Evolutionary conservation across 92 coral and sea anemone genomes (phyloP).

Genomic region (Epizoanthus fatuus): DNA sequence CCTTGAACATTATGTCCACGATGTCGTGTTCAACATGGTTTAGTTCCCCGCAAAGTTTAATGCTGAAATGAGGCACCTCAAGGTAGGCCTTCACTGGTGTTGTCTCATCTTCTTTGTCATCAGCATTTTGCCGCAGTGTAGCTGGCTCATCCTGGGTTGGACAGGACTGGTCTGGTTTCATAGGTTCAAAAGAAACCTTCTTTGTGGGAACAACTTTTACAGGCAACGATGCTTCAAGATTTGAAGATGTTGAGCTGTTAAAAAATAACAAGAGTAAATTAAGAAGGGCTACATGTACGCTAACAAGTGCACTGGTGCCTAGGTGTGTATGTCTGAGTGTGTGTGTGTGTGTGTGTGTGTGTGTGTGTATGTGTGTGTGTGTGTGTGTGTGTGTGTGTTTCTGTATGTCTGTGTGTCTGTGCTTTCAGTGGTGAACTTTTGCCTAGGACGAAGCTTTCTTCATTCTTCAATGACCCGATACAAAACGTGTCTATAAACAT

Average conservation of each 20-base stretch:
- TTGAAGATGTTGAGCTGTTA: constrained; percentile 78
- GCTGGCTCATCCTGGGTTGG: constrained; percentile 38
- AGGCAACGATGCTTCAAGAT: constrained; percentile 65
- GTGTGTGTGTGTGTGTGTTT: too few species aligned
- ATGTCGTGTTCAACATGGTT: constrained; percentile 88
- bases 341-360: not conserved
- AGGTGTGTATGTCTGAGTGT: not conserved
- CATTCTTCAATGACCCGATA: too few species aligned
- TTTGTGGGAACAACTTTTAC: constrained; percentile 59
- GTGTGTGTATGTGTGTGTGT: too few species aligned
- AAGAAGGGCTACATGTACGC: not conserved
- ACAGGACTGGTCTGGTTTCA: constrained; percentile 27
- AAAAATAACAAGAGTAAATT: not conserved
- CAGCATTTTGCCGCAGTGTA: constrained; percentile 28
- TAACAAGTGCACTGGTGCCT: not conserved
- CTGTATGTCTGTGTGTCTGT: too few species aligned
- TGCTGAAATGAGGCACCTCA: constrained; percentile 91
- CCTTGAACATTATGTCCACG: constrained; percentile 88
- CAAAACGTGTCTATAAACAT: too few species aligned
- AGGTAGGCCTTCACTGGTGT: constrained; percentile 86
- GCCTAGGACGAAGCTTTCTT: too few species aligned
- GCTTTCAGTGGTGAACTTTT: too few species aligned
- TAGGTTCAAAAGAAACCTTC: constrained; percentile 69
- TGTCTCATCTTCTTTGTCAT: constrained; percentile 65
- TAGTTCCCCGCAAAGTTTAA: constrained; percentile 92